Conservation (phyloP, 2,113 vertebrate species). For the Boulengeromyrus knoepffleri region DNA sequence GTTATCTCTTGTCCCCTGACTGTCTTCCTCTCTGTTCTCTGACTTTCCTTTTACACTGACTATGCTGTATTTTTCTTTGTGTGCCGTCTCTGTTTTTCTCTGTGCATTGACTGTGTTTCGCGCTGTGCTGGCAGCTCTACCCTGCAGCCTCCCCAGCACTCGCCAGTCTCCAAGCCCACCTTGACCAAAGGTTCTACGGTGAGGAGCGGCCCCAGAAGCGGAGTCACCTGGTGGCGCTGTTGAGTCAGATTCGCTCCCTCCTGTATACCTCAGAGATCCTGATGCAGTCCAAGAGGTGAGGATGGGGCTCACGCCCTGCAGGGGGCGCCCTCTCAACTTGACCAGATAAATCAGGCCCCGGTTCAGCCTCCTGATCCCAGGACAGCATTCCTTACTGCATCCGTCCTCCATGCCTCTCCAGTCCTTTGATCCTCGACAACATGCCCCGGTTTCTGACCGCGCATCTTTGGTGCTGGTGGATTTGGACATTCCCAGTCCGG, state of each 20-base stretch:
- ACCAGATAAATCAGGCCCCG: background rate
- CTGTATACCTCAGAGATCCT: conserved; percentile 25
- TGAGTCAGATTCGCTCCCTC: conserved; percentile 33
- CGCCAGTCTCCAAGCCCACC: conserved; percentile 42
- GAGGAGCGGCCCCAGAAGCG: conserved; percentile 9
- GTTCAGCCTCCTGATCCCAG: background rate
- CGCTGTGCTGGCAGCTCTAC: conserved; percentile 65
- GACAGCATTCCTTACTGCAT: background rate
- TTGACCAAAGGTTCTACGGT: conserved; percentile 40
- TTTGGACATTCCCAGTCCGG: background rate
- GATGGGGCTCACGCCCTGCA: background rate
- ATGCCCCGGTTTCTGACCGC: background rate
- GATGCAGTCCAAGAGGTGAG: conserved; percentile 28
- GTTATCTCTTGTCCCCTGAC: background rate
- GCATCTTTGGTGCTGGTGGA: background rate
- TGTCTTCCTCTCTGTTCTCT: background rate
- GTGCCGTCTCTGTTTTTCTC: background rate
- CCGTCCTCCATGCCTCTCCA: background rate
- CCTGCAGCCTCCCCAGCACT: conserved; percentile 53
- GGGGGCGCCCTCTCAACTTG: background rate
- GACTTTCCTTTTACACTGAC: background rate
- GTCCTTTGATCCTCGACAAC: no score
- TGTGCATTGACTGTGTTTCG: background rate
- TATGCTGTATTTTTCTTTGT: background rate
- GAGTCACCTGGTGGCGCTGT: conserved; percentile 33